phyloP scores from a whole-genome alignment of 2,888 invertebrate species.

The Megalurothrips usitatus region DNA sequence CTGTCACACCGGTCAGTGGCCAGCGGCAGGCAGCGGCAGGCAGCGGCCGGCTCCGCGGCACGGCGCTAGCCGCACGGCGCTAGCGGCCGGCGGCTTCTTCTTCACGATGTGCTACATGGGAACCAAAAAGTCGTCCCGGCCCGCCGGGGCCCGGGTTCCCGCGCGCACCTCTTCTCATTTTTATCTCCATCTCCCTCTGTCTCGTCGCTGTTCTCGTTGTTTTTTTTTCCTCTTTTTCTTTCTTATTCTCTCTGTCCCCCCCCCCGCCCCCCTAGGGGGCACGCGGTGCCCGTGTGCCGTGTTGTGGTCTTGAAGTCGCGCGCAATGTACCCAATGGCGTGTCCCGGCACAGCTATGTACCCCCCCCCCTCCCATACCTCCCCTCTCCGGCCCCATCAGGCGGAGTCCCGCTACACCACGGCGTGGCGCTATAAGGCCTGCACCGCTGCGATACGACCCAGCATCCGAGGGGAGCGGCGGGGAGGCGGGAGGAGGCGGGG shows the following conservation, averaged over 20 bases:
- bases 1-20: background rate
- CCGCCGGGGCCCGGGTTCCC: too few species aligned
- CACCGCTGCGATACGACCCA: slow-evolving; percentile 11
- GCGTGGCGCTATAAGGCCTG: background rate
- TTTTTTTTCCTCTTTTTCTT: too few species aligned
- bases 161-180: background rate
- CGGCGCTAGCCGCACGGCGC: too few species aligned
- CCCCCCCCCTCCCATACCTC: background rate
- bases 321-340: slow-evolving; percentile 13
- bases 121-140: too few species aligned
- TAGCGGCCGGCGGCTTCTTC: too few species aligned
- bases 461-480: background rate
- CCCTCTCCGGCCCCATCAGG: slow-evolving; percentile 14
- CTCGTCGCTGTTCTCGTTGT: background rate
- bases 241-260: too few species aligned
- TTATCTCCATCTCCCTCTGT: background rate
- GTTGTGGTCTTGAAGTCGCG: background rate
- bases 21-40: background rate
- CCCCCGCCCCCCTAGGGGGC: too few species aligned
- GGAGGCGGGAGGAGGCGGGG: background rate
- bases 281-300: too few species aligned
- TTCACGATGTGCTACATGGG: too few species aligned
- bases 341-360: slow-evolving; percentile 10
- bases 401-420: slow-evolving; percentile 10
- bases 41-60: too few species aligned